Conservation (phyloP, 2,113 vertebrate genomes). For the Actenoides lindsayi region DNA sequence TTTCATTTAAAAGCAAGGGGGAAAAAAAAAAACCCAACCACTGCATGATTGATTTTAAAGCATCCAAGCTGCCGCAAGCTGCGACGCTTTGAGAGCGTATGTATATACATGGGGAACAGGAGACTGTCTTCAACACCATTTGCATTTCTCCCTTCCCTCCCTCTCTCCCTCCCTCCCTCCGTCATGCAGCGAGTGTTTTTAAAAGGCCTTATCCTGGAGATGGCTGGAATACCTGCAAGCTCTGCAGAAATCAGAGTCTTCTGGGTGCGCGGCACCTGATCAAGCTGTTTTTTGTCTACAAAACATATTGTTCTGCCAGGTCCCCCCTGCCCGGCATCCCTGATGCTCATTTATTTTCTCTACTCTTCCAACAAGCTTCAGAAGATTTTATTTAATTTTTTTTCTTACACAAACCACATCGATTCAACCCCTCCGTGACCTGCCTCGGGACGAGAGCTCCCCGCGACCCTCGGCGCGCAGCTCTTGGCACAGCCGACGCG, state of each 20-base stretch:
- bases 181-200: background rate
- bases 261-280: background rate
- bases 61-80: conserved; percentile 32
- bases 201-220: background rate
- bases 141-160: background rate
- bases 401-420: background rate
- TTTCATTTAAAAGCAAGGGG: background rate
- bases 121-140: conserved; percentile 5
- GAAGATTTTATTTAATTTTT: background rate
- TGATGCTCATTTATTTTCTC: background rate
- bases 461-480: accelerated
- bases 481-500: accelerated
- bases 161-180: background rate
- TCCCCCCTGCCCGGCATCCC: background rate
- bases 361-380: background rate
- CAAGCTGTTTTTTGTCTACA: background rate
- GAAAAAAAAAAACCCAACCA: accelerated
- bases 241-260: background rate
- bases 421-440: background rate
- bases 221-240: background rate
- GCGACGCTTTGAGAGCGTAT: background rate
- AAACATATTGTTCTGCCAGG: background rate
- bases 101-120: background rate
- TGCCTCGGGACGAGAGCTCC: accelerated
- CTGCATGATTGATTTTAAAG: conserved; percentile 39